Conservation (phyloP, 2,888 invertebrate genomes). For the Kryphioiulus occultus region DNA sequence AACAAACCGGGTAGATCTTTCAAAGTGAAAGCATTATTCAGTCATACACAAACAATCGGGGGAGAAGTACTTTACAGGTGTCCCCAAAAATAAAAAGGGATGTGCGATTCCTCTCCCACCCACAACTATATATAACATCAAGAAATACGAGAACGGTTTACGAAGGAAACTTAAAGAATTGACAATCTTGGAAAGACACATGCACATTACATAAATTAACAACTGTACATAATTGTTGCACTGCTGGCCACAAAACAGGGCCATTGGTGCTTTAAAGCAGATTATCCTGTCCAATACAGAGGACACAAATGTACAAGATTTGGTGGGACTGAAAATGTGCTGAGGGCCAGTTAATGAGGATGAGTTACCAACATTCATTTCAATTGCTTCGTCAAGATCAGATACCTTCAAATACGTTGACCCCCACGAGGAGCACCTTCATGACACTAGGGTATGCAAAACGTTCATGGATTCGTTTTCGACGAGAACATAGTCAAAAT, state of each 20-base stretch:
- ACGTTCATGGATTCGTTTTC: background rate
- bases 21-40: constrained; percentile 5
- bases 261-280: background rate
- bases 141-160: background rate
- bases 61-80: background rate
- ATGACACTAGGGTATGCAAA: background rate
- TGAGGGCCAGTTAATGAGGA: background rate
- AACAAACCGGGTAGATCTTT: background rate
- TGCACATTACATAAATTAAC: constrained; percentile 40
- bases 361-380: background rate
- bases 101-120: background rate
- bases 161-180: constrained; percentile 2
- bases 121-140: constrained; percentile 5
- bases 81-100: background rate
- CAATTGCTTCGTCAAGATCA: background rate
- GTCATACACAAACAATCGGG: background rate
- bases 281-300: constrained; percentile 4
- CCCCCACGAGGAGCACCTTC: background rate
- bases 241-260: background rate
- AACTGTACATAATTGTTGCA: constrained; percentile 26
- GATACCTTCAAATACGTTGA: background rate
- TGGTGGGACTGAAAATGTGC: constrained; percentile 5
- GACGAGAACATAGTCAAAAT: background rate
- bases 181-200: constrained; percentile 35
- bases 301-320: background rate